Evolutionary conservation across 2,113 vertebrate species (phyloP), one percentile per base, ranked within the genome.

Genomic region (Erythrocercus mccallii): DNA sequence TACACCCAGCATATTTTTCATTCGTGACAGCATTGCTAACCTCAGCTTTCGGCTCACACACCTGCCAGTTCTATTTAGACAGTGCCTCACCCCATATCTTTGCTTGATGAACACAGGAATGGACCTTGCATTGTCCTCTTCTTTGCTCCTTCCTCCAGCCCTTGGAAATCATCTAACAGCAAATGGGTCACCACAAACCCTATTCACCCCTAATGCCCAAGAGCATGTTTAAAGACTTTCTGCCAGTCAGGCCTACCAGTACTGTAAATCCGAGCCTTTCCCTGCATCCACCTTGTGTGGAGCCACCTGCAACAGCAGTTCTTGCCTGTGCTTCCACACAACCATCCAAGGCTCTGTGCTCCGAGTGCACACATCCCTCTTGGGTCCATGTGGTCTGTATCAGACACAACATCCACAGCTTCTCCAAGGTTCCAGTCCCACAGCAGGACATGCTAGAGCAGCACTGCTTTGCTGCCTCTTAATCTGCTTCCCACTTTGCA

Each of bases 361-460:
- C n/a, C 0, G 0, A 37, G 19, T 16, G 38, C 17, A 13, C 0
- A 0, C 8, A 47, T 77, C 15, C 17, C 15, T 53, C 51, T 53
- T 0, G 0, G 23, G 14, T 68, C n/a, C 31, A 9, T 5, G n/a
- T 19, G 8, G 14, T 81, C 60, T 48, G 31, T 27, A 7, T 18
- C 44, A 44, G 60, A 86, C 24, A n/a, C 42, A 56, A 19, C 0
- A 3, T 13, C 37, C 70, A 42, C 15, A 8, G 60, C 42, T 62
- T 61, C 53, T 47, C 19, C n/a, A 14, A 33, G 31, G 28, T 54
- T 61, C 76, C 45, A 9, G 3, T 53, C 44, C 50, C 56, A 54
- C 20, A 15, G n/a, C 27, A 76, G 62, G 31, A 60, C 33, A 19
- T 14, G 5, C 27, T 77, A 27, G 18, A 68, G 33, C 71, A 86